Evolutionary conservation across 1,140 invertebrate genomes (phyloP), one percentile per base, ranked within the genome.

Genomic region (Hylaeus volcanicus): DNA sequence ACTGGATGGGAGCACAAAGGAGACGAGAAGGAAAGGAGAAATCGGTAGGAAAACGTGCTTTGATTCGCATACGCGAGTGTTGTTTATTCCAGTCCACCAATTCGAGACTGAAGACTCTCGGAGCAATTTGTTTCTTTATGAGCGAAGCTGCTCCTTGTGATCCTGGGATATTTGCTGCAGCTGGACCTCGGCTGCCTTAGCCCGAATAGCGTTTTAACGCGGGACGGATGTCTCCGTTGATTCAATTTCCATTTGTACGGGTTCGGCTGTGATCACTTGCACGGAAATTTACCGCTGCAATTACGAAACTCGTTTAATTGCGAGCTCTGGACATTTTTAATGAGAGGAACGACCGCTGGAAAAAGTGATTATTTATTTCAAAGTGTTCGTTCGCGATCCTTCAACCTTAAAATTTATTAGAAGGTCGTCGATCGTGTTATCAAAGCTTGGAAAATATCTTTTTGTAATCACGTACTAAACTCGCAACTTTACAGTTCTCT

Each of bases 31-130:
- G 37, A 45, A 43, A 5, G 74, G 39, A 51, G 15, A 48, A 70
- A 65, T 71, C n/a, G 73, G 53, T 37, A 74, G 55, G 79, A 74
- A 79, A 79, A 65, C 58, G 70, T 45, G 56, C 74, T 43, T 73
- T 86, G 74, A 88, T 84, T 86, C 81, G 75, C 60, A 76, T 77
- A 53, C 75, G 74, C 72, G 76, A 74, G 61, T 80, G 85, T 86
- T 83, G 82, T 86, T 88, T 84, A 88, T 88, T 86, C 82, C 80
- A 61, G 70, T 45, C 82, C 65, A 68, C 41, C 77, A 71, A 86
- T 79, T 86, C 84, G 64, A 76, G 74, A 86, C 79, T 74, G 68
- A 83, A 86, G 60, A 80, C 79, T 76, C 63, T 61, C 61, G 74
- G 63, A 79, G 79, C 74, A 79, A 83, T 86, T 82, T 82, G 68